Conservation (phyloP, 2,113 vertebrate species). For the Platanista minor region DNA sequence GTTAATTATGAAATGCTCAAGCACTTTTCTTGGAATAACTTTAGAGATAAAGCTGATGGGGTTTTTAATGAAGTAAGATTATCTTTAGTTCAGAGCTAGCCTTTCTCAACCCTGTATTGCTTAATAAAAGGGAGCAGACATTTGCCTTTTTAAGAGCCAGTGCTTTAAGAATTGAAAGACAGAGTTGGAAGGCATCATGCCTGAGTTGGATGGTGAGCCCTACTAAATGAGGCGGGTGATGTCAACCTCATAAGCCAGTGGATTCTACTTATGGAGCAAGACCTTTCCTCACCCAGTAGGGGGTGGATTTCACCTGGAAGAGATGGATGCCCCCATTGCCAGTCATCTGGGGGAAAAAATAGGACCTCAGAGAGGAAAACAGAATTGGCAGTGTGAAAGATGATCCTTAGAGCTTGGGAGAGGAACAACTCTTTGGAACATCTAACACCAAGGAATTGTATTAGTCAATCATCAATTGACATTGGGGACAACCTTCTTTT, state of each 20-base stretch:
- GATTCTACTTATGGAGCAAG: not conserved
- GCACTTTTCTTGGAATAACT: conserved; percentile 70
- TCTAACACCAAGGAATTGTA: not conserved
- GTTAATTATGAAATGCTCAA: conserved; percentile 78
- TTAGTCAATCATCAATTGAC: not conserved
- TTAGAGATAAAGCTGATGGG: conserved; percentile 70
- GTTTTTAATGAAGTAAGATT: conserved; percentile 68
- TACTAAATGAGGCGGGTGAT: not conserved
- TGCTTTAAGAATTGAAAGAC: not conserved
- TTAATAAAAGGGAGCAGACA: not conserved
- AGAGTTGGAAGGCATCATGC: not conserved
- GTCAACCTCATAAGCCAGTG: not conserved
- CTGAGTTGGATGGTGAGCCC: not conserved
- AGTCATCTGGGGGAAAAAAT: not conserved
- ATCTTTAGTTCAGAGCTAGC: conserved; percentile 68
- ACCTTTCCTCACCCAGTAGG: not conserved
- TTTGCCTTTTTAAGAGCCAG: not conserved
- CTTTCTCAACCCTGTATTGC: not conserved
- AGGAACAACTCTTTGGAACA: not conserved
- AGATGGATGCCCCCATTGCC: not conserved
- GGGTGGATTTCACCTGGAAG: not conserved
- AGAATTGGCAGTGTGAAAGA: not conserved
- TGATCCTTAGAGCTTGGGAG: not conserved
- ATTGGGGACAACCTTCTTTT: not conserved
- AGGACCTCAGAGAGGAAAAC: not conserved